Evolutionary conservation across 2,888 invertebrate genomes (phyloP), one percentile per base, ranked within the genome.

Genomic region (Luperina nickerlii): DNA sequence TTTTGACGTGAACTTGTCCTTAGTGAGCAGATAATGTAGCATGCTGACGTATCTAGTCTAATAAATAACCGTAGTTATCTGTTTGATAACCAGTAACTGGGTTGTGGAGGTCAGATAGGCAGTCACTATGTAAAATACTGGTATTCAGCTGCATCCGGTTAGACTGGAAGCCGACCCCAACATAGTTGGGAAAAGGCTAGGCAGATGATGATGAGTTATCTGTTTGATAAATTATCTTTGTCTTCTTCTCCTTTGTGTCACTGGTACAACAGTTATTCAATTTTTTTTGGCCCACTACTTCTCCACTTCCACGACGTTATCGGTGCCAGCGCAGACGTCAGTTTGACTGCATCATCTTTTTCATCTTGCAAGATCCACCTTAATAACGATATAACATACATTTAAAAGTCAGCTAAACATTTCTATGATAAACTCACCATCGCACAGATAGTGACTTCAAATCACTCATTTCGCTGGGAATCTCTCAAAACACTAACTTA

Each of bases 1-100:
- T 65, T 68, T 60, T 75, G 63, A 68, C 18, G 38, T 63, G 70
- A 63, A 67, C 86, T 63, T 74, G 77, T 74, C 13, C 66, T 51
- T 63, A 54, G 71, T 68, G 54, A 60, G 60, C 6, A 63, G 65
- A n/a, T n/a, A 66, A 38, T 68, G 8, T 20, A 60, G 8, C 15
- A 38, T 45, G 8, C 11, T 2, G 24, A 48, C 7, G 11, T 45
- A 42, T n/a, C n/a, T 38, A 42, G 63, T 13, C 63, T 65, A 24
- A 65, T 24, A 65, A 65, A 65, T 24, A 65, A 11, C 65, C 5
- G 13, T 48, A 48, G 15, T 15, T 6, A 24, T 6, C 20, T 65
- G 24, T 65, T 38, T 65, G 38, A 24, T 38, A 38, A 11, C 32
- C 32, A 32, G 32, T 32, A 32, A 32, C 32, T 1, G 32, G 32